phyloP scores from a whole-genome alignment of 2,888 invertebrate species.

The Xestoiulus laeticollis region DNA sequence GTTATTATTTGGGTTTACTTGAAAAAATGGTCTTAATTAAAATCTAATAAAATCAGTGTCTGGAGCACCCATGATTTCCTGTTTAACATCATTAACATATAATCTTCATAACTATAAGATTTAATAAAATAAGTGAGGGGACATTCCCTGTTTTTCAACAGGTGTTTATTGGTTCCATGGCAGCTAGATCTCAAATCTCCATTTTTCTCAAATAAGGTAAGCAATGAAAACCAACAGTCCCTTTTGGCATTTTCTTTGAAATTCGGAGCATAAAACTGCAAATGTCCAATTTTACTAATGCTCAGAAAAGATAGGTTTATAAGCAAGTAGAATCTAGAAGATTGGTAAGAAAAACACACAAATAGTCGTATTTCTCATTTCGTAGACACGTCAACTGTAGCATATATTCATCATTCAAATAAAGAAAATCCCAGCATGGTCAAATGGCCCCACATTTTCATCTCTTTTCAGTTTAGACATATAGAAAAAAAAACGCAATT shows the following conservation, averaged over 20 bases:
- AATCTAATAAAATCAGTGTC: no score
- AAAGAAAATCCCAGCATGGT: neutral
- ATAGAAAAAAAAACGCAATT: neutral
- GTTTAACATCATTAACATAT: no score
- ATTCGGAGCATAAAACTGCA: neutral
- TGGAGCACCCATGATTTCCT: no score
- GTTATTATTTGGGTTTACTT: no score
- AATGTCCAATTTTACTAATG: neutral
- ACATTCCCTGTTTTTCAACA: neutral
- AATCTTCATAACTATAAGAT: no score
- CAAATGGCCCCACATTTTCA: constrained; percentile 19
- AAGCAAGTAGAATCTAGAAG: neutral
- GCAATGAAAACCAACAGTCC: neutral
- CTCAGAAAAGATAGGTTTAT: neutral
- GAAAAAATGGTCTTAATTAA: no score
- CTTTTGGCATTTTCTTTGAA: neutral
- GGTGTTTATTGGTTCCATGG: neutral
- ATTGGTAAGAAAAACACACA: neutral
- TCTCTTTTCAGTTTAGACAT: neutral
- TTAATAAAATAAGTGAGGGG: no score
- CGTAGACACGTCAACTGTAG: neutral
- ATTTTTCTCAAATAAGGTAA: neutral
- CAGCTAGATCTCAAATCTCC: neutral
- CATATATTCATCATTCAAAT: neutral
- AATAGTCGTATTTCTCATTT: neutral